These are phyloP conservation scores for Chrosomus eos DNA, from an alignment of 2,797 vertebrate genomes.

Conservation along the genomic window DNA sequence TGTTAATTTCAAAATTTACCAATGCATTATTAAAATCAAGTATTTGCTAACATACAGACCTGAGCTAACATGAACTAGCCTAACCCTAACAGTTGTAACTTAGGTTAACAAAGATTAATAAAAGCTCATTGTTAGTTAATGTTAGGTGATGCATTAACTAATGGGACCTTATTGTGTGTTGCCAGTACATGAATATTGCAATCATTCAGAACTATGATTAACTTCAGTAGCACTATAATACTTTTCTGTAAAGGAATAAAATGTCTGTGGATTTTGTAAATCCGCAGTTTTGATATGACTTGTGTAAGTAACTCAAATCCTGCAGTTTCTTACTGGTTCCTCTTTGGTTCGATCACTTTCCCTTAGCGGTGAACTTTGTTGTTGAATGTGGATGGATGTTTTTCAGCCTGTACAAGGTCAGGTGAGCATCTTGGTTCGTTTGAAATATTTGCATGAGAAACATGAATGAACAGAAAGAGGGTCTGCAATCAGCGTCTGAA, in stretches of 20 bases:
- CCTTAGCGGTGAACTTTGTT: neutral
- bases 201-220: neutral
- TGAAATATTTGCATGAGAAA: constrained; percentile 33
- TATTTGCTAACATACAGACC: neutral
- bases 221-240: neutral
- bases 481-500: constrained; percentile 41
- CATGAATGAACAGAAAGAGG: constrained; percentile 34
- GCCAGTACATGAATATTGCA: neutral
- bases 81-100: neutral
- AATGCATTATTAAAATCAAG: neutral
- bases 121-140: neutral
- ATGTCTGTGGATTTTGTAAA: neutral
- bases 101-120: neutral
- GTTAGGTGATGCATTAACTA: neutral
- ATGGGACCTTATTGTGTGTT: neutral
- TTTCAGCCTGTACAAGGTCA: constrained; percentile 7
- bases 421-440: neutral
- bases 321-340: neutral
- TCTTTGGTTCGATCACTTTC: constrained; percentile 23
- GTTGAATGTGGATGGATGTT: neutral
- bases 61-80: neutral
- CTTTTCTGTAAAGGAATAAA: neutral
- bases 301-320: neutral
- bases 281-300: neutral
- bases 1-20: neutral